Base-by-base conservation (phyloP, 1,140 invertebrate genomes). In the Leguminivora glycinivorella region DNA sequence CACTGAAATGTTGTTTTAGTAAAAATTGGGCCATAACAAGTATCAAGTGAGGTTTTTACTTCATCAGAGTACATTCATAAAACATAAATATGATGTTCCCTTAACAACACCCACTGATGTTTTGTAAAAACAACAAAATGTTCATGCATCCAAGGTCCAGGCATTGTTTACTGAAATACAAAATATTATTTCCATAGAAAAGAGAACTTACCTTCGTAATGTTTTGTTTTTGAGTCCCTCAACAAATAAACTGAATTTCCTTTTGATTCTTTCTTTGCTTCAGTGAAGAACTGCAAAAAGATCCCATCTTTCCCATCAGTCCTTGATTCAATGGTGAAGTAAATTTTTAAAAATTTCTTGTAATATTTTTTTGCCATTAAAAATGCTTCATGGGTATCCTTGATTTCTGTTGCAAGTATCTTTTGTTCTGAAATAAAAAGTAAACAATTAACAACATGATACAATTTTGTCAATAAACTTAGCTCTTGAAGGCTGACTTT, bases 311-410 rank as follows among this genome's bases (percentile, higher is more conserved):
- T 78, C 25, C 80, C 74, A 34, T 70, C 72, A 52, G 58, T 77
- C 77, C 70, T 83, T 3, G 76, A 77, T 75, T 91, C 84, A 69
- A 88, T 83, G 5, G 83, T 79, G 40, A 78, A 87, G 77, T 89
- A 91, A 19, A 89, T 77, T 71, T 84, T 89, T 68, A 89, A 80
- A 74, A 78, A 79, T 60, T 86, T 91, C 63, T 89, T 91, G 40
- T 87, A 89, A 73, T 75, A 83, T 69, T 88, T 91, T 70, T 87
- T 90, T 7, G 88, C 85, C 82, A 84, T 87, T 58, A 91, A 74
- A 76, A 87, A 90, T 67, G 89, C 87, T 78, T 91, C 89, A 81
- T 91, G 88, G 22, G 82, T 89, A 71, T 90, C 84, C 74, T 86
- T 90, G 7, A 91, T 81, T 80, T 89, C 84, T 74, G 87, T 79